phyloP scores from a whole-genome alignment of 2,888 invertebrate genomes.

The Perizoma flavofasciatum region DNA sequence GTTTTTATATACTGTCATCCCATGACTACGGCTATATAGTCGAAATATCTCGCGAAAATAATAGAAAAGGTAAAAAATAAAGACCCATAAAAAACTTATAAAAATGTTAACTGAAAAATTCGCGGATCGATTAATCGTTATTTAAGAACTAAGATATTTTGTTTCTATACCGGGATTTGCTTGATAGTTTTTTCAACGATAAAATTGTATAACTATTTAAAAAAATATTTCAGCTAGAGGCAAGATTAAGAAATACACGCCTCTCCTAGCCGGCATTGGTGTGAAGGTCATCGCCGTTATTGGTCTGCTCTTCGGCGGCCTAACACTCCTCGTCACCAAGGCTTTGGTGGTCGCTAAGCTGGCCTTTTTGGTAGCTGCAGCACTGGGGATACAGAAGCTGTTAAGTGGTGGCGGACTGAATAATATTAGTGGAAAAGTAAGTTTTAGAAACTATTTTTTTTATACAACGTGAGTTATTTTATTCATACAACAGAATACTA shows the following conservation, averaged over 20 bases:
- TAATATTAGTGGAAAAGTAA: constrained; percentile 73
- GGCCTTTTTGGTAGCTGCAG: constrained; percentile 88
- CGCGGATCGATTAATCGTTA: too few relatives aligned
- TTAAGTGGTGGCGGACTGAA: constrained; percentile 81
- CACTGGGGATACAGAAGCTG: constrained; percentile 88
- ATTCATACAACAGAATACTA: too few relatives aligned
- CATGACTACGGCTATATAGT: too few relatives aligned
- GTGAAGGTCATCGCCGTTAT: constrained; percentile 88
- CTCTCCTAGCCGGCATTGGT: constrained; percentile 87
- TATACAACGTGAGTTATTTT: not conserved
- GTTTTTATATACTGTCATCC: too few relatives aligned
- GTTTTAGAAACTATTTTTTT: constrained; percentile 7
- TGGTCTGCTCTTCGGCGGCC: constrained; percentile 88
- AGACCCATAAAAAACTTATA: too few relatives aligned
- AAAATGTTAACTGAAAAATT: too few relatives aligned
- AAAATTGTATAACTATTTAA: too few relatives aligned
- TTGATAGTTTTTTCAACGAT: too few relatives aligned
- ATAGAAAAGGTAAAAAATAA: too few relatives aligned
- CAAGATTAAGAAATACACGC: constrained; percentile 90
- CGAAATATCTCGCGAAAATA: too few relatives aligned
- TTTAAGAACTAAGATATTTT: too few relatives aligned
- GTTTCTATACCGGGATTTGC: too few relatives aligned
- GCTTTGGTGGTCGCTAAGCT: constrained; percentile 91
- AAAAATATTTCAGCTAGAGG: constrained; percentile 84
- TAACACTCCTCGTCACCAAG: constrained; percentile 89